Evolutionary conservation across 2,888 invertebrate species (phyloP).

Genomic region (Criorhina ranunculi): DNA sequence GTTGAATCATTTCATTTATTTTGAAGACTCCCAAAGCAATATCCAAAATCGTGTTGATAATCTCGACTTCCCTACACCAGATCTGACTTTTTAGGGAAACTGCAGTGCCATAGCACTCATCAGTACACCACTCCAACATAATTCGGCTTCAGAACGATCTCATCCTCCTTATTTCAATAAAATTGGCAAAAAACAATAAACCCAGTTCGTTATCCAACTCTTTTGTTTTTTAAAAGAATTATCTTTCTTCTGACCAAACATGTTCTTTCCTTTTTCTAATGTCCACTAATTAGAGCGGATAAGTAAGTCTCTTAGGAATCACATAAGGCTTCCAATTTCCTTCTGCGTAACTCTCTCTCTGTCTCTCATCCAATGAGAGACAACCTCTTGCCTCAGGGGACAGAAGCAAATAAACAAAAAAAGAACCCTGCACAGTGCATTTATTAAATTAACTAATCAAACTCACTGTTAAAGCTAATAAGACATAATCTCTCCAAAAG

Average conservation of each 20-base stretch:
- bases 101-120: no score
- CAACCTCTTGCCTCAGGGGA: conserved; percentile 28
- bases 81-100: no score
- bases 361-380: background rate
- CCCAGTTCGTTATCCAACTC: conserved; percentile 29
- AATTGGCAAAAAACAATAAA: no score
- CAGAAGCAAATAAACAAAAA: background rate
- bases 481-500: conserved; percentile 74
- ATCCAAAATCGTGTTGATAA: no score
- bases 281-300: conserved; percentile 25
- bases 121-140: no score
- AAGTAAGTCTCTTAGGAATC: conserved; percentile 58
- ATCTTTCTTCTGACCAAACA: background rate
- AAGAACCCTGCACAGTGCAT: conserved; percentile 39
- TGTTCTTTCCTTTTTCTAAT: conserved; percentile 4
- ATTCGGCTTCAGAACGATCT: no score
- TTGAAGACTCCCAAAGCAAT: no score
- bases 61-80: no score
- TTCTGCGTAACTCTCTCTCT: background rate
- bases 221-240: conserved; percentile 11
- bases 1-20: no score
- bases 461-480: conserved; percentile 76
- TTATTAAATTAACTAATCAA: conserved; percentile 77
- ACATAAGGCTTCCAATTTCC: background rate
- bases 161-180: no score